Evolutionary conservation across 2,113 vertebrate species (phyloP).

Genomic region (Bos javanicus): DNA sequence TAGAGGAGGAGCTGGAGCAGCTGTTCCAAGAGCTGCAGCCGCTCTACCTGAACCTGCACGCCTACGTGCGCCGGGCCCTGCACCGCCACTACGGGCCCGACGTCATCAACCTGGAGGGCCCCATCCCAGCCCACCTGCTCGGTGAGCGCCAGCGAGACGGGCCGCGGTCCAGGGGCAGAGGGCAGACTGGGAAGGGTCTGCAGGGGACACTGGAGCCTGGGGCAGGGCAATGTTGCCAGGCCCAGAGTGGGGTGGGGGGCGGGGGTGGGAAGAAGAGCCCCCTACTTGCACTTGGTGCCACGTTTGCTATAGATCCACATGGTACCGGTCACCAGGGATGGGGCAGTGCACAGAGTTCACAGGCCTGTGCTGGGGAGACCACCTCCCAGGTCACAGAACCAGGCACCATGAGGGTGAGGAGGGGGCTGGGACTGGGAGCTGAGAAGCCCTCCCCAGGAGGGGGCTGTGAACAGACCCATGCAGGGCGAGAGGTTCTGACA

Average conservation of each 20-base stretch:
- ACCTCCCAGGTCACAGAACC: background rate
- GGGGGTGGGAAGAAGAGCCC: background rate
- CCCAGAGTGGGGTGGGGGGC: background rate
- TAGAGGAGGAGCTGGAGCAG: constrained; percentile 92
- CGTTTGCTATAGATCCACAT: background rate
- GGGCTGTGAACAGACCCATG: background rate
- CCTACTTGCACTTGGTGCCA: background rate
- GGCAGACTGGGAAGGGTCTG: background rate
- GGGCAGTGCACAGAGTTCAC: background rate
- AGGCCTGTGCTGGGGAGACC: background rate
- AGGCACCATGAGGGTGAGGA: background rate
- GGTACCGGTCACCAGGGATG: background rate
- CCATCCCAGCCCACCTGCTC: constrained; percentile 95
- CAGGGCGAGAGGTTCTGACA: background rate
- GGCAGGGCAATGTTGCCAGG: background rate
- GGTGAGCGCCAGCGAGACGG: constrained; percentile 80
- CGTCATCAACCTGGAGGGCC: constrained; percentile 90
- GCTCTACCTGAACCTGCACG: constrained; percentile 92
- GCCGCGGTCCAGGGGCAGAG: too few species aligned
- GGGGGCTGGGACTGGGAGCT: background rate
- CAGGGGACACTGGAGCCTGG: background rate
- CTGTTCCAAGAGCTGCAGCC: constrained; percentile 92
- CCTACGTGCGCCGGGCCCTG: constrained; percentile 93
- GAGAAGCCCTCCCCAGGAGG: background rate
- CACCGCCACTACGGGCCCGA: constrained; percentile 89